Conservation (phyloP, 2,797 vertebrate species). For the Chelon labrosus region DNA sequence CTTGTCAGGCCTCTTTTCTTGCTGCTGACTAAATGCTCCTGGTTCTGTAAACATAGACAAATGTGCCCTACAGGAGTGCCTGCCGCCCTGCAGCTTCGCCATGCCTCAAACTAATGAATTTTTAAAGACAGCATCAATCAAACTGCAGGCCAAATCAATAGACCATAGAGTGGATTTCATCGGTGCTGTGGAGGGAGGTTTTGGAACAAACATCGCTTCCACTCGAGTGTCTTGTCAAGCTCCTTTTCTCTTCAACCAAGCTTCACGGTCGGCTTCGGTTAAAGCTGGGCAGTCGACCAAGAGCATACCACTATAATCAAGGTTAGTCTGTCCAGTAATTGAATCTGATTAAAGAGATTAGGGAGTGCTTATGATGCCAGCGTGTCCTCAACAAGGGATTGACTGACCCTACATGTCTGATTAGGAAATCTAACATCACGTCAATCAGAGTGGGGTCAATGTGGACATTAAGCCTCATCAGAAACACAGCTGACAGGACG, state of each 20-base stretch:
- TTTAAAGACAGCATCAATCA: slow-evolving; percentile 86
- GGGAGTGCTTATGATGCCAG: slow-evolving; percentile 10
- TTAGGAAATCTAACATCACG: slow-evolving; percentile 25
- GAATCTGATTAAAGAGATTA: slow-evolving; percentile 35
- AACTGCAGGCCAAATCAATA: slow-evolving; percentile 80
- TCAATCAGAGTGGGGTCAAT: slow-evolving; percentile 30
- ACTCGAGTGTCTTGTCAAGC: slow-evolving; percentile 26
- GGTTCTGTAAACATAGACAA: slow-evolving; percentile 80
- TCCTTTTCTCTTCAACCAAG: slow-evolving; percentile 21
- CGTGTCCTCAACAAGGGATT: slow-evolving; percentile 16
- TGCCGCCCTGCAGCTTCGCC: slow-evolving; percentile 59
- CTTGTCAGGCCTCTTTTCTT: slow-evolving; percentile 49
- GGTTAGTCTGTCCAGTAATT: slow-evolving; percentile 9
- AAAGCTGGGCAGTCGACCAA: slow-evolving; percentile 10
- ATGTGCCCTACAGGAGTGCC: slow-evolving; percentile 70
- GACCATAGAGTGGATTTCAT: slow-evolving; percentile 75
- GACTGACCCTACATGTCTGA: slow-evolving; percentile 37
- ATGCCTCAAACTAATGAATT: slow-evolving; percentile 81
- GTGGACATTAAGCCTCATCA: slow-evolving; percentile 25
- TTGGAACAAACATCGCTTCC: slow-evolving; percentile 46
- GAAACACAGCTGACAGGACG: slow-evolving; percentile 22
- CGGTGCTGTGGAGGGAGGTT: slow-evolving; percentile 35
- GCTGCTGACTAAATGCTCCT: slow-evolving; percentile 60
- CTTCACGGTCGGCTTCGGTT: slow-evolving; percentile 8
- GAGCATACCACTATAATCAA: slow-evolving; percentile 16